Conservation (phyloP, 2,113 vertebrate genomes). For the Antechinus stuartii region DNA sequence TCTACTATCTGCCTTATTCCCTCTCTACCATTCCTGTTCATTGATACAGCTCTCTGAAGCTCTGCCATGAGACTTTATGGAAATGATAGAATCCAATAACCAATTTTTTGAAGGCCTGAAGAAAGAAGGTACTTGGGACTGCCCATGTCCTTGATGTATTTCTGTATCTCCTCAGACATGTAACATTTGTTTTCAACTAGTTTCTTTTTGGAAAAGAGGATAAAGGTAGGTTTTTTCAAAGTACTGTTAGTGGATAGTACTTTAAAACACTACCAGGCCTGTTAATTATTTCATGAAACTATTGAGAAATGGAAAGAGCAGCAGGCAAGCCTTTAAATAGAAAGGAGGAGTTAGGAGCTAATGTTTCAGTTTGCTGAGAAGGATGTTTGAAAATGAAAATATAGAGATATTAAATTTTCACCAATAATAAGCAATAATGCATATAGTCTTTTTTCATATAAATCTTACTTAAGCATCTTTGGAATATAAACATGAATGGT, state of each 20-base stretch:
- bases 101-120: constrained; percentile 10
- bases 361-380: constrained; percentile 42
- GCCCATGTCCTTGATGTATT: background rate
- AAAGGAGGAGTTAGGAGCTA: constrained; percentile 18
- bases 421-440: constrained; percentile 33
- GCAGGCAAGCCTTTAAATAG: constrained; percentile 48
- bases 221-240: constrained; percentile 24
- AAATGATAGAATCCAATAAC: background rate
- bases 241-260: constrained; percentile 12
- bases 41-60: background rate
- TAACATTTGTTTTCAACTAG: background rate
- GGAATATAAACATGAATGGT: constrained; percentile 5
- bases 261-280: constrained; percentile 19
- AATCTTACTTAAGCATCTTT: constrained; percentile 29
- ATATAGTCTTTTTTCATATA: background rate
- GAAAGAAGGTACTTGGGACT: background rate
- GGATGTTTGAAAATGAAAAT: constrained; percentile 45
- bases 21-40: background rate
- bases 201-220: constrained; percentile 48
- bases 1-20: background rate
- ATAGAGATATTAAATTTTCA: constrained; percentile 47
- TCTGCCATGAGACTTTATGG: background rate
- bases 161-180: background rate
- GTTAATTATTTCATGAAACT: constrained; percentile 55
- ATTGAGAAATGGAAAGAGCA: constrained; percentile 65